Evolutionary conservation across 2,113 vertebrate species (phyloP), one percentile per base, ranked within the genome.

Genomic region (Coturnix japonica): DNA sequence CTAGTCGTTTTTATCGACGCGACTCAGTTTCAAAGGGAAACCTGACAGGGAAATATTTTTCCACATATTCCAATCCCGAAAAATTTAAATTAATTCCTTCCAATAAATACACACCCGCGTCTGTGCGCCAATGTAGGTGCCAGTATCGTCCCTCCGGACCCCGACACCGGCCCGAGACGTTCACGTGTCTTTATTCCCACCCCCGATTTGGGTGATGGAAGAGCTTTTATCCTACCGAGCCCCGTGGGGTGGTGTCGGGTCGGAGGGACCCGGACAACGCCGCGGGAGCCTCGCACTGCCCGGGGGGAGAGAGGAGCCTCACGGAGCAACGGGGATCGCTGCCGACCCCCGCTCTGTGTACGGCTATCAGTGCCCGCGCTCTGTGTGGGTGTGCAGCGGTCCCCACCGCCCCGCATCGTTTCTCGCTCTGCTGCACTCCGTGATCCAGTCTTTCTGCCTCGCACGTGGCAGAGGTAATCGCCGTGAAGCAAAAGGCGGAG

Each of bases 381-480:
- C 85, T 19, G 44, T 11, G 57, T 60, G 86, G 44, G 80, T 81
- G 81, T 64, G 67, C 63, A 78, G 57, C 69, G 49, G 25, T 86
- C 30, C 88, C 64, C 22, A 22, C 73, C 15, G 72, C 79, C 80
- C 67, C 61, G 57, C 80, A 84, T 85, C 74, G 63, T 82, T 91
- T 84, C 87, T 87, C 33, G 70, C 57, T 89, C 78, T 85, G 74
- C 7, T 91, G 92, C 75, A 80, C 84, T 94, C 92, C 96, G 95
- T 87, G 89, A 89, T 63, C 82, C 74, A 82, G n/a, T 95, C 88
- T 91, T 66, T 3, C 76, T 93, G 60, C 64, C 81, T 84, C 47
- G 74, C 95, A 94, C 93, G 91, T 94, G 95, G 94, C 90, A 64
- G 81, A 90, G 80, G 30, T 85, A 91, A 93, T 72, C 86, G 91